Conservation (phyloP, 2,888 invertebrate species). For the Aphelenchoides bicaudatus region DNA sequence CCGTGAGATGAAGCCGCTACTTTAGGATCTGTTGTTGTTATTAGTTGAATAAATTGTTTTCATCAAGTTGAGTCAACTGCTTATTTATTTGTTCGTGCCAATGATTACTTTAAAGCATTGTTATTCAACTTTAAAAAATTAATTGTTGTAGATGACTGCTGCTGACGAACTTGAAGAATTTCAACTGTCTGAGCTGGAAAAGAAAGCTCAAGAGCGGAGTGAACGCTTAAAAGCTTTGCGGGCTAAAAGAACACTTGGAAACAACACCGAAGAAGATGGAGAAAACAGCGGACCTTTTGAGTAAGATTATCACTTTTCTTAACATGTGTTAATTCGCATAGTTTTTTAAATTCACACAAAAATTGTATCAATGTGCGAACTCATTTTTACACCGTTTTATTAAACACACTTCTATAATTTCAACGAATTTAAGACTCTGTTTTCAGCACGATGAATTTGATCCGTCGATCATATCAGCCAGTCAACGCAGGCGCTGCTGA, state of each 20-base stretch:
- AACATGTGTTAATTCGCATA: no score
- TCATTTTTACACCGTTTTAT: background rate
- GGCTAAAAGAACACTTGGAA: slow-evolving; percentile 10
- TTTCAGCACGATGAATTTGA: no score
- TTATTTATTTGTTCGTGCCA: background rate
- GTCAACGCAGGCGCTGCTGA: background rate
- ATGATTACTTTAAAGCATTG: background rate
- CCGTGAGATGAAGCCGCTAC: slow-evolving; percentile 49
- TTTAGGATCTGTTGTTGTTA: slow-evolving; percentile 33
- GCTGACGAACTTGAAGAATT: slow-evolving; percentile 15
- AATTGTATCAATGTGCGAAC: background rate
- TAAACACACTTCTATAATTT: background rate
- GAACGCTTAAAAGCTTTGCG: slow-evolving; percentile 30
- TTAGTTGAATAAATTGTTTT: slow-evolving; percentile 31
- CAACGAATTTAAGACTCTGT: slow-evolving; percentile 8
- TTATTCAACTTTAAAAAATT: slow-evolving; percentile 6
- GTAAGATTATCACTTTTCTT: slow-evolving; percentile 15
- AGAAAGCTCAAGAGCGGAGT: slow-evolving; percentile 34
- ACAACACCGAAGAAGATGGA: background rate
- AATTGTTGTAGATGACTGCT: slow-evolving; percentile 21
- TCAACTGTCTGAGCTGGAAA: slow-evolving; percentile 34
- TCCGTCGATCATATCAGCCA: slow-evolving; percentile 5
- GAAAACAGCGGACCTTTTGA: background rate
- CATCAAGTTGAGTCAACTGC: slow-evolving; percentile 2
- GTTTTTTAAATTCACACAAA: no score